phyloP scores from a whole-genome alignment of 2,888 invertebrate species.

The Aethes cnicana region DNA sequence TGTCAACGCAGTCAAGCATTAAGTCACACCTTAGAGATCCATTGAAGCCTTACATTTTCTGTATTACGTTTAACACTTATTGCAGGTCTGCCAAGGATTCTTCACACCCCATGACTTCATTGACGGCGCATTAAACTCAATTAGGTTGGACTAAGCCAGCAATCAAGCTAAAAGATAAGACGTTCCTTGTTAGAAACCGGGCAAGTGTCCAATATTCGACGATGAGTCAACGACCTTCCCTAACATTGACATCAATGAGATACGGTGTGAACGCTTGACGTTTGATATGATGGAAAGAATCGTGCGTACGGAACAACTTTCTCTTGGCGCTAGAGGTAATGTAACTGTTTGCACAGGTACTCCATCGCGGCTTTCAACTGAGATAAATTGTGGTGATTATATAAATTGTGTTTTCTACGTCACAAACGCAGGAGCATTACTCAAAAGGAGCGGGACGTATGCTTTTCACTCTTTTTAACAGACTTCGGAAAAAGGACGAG shows the following conservation, averaged over 20 bases:
- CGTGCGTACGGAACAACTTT: constrained; percentile 25
- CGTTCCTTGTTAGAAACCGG: too few relatives aligned
- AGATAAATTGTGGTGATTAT: constrained; percentile 18
- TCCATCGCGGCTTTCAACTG: constrained; percentile 17
- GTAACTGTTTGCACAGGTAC: constrained; percentile 28
- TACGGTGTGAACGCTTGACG: neutral
- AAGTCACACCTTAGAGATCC: constrained; percentile 12
- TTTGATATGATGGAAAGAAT: constrained; percentile 18
- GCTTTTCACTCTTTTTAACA: too few relatives aligned
- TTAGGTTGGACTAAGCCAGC: too few relatives aligned
- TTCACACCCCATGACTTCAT: too few relatives aligned
- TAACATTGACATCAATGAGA: constrained; percentile 14
- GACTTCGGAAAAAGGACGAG: too few relatives aligned
- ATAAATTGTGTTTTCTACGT: constrained; percentile 8
- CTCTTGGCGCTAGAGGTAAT: constrained; percentile 30
- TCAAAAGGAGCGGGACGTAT: neutral
- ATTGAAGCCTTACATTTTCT: constrained; percentile 22
- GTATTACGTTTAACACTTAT: neutral
- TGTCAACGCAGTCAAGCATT: constrained; percentile 14
- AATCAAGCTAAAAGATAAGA: too few relatives aligned
- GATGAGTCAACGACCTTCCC: constrained; percentile 21
- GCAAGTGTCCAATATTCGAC: neutral
- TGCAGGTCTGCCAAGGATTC: too few relatives aligned
- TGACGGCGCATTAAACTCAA: too few relatives aligned
- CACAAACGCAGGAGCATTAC: neutral